Evolutionary conservation across 2,113 vertebrate genomes (phyloP).

Genomic region (Dendrocopos noguchii): DNA sequence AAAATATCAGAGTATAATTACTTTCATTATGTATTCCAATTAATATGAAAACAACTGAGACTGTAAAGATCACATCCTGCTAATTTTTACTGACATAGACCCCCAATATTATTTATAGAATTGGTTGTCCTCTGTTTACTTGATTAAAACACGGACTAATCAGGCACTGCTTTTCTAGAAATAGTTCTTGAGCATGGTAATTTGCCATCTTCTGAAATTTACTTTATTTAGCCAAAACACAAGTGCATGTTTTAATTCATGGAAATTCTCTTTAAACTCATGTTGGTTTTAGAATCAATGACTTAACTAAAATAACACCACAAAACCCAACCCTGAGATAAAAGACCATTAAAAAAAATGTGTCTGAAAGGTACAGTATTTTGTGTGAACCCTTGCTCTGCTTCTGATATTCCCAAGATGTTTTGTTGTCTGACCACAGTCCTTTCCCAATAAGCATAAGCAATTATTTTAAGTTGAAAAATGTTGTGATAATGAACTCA

Average conservation of each 20-base stretch:
- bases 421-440: neutral
- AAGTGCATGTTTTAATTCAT: constrained; percentile 4
- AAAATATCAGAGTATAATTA: constrained; percentile 48
- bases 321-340: neutral
- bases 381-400: neutral
- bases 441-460: neutral
- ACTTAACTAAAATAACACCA: neutral
- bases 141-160: constrained; percentile 50
- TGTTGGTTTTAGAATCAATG: neutral
- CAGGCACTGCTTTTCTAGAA: constrained; percentile 27
- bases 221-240: constrained; percentile 32
- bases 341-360: neutral
- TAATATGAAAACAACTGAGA: constrained; percentile 58
- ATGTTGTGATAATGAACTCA: neutral
- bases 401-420: rapidly evolving
- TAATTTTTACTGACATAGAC: constrained; percentile 52
- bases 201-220: constrained; percentile 6
- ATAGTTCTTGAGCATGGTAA: constrained; percentile 1
- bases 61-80: neutral
- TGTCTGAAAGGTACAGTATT: neutral
- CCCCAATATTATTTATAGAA: constrained; percentile 41
- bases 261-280: neutral
- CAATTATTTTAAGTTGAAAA: neutral
- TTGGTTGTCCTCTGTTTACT: constrained; percentile 50
- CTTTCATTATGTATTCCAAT: constrained; percentile 54